phyloP scores from a whole-genome alignment of 2,888 invertebrate species.

The Epicampocera succincta region DNA sequence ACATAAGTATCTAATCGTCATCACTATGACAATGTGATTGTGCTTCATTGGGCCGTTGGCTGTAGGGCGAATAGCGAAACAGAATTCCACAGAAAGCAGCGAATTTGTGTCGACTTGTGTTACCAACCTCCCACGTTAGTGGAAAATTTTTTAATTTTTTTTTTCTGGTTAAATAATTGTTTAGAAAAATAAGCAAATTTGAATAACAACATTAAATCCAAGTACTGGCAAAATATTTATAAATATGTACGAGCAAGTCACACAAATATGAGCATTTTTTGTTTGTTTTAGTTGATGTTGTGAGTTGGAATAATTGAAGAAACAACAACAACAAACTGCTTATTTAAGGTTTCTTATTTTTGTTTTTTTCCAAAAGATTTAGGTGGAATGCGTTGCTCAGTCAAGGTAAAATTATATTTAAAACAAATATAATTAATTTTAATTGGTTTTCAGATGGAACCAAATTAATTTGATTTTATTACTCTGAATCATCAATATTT shows the following conservation, averaged over 20 bases:
- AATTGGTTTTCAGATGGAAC: too few relatives aligned
- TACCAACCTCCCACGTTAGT: constrained; percentile 29
- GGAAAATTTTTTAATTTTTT: constrained; percentile 32
- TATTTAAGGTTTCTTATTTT: too few relatives aligned
- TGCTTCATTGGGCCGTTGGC: too few relatives aligned
- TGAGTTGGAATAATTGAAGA: constrained; percentile 16
- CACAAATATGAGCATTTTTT: constrained; percentile 8
- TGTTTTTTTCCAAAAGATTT: background rate
- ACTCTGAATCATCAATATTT: too few relatives aligned
- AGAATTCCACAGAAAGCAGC: too few relatives aligned
- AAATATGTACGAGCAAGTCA: constrained; percentile 28
- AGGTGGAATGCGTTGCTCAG: background rate
- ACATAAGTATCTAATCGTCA: too few relatives aligned
- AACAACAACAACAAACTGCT: constrained; percentile 15
- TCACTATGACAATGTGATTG: too few relatives aligned
- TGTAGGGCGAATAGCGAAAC: too few relatives aligned
- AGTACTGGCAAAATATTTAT: constrained; percentile 7
- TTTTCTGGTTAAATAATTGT: constrained; percentile 2
- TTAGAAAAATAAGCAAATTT: constrained; percentile 17
- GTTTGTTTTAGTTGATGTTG: background rate
- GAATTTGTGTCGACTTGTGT: background rate
- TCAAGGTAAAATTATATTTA: too few relatives aligned
- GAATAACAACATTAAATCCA: constrained; percentile 25
- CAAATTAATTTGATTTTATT: too few relatives aligned
- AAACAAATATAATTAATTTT: background rate